Percentiles rank a stretch among this genome's conserved stretches.
phyloP scores from a whole-genome alignment of 2,113 vertebrate genomes.

The Corvus moneduloides region DNA sequence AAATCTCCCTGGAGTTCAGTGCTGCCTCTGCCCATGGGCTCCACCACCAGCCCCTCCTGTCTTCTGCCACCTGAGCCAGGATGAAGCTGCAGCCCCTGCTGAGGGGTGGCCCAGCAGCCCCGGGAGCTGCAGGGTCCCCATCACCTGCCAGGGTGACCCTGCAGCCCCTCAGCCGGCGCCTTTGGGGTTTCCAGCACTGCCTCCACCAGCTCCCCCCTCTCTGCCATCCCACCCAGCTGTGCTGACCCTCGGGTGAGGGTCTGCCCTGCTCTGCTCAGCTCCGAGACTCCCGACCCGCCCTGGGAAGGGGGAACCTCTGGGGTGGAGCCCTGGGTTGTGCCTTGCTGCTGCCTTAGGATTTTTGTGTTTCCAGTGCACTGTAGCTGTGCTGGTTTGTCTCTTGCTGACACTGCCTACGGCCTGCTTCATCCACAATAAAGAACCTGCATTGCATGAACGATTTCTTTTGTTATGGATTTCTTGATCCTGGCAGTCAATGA shows the following conservation, averaged over 20 bases:
- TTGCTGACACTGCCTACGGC: not conserved
- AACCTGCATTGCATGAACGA: not conserved
- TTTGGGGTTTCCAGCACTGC: not conserved
- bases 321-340: too few relatives aligned
- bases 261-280: not conserved
- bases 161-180: accelerated
- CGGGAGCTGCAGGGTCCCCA: not conserved
- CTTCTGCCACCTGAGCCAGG: not conserved
- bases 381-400: not conserved
- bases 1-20: too few relatives aligned
- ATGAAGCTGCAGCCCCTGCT: not conserved
- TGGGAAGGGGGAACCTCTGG: too few relatives aligned
- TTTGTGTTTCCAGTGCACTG: accelerated
- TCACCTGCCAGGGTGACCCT: not conserved
- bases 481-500: not conserved
- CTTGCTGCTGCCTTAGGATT: not conserved
- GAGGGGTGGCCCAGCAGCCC: not conserved
- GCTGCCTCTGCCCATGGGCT: not conserved
- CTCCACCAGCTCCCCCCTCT: not conserved
- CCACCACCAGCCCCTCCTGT: too few relatives aligned
- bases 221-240: accelerated
- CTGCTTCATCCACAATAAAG: not conserved
- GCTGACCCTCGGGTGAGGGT: accelerated
- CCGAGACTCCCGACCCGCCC: too few relatives aligned
- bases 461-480: not conserved